Evolutionary conservation across 2,888 invertebrate genomes (phyloP).

Genomic region (Erynnis tages): DNA sequence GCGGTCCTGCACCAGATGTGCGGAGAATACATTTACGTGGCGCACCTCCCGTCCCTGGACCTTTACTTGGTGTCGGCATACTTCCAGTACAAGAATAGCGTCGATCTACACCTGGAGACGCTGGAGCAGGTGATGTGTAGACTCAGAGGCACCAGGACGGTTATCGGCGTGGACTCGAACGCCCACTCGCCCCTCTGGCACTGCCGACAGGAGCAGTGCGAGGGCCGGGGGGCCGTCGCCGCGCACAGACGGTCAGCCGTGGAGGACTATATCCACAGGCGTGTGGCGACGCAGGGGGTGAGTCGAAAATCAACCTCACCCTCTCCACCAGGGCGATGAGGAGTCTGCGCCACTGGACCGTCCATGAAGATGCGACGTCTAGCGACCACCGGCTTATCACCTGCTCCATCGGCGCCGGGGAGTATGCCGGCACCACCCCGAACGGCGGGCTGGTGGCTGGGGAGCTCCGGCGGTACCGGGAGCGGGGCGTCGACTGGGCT

Average conservation of each 20-base stretch:
- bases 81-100: slow-evolving; percentile 33
- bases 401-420: too few relatives aligned
- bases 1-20: slow-evolving; percentile 31
- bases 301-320: not conserved
- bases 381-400: too few relatives aligned
- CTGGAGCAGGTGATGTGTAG: slow-evolving; percentile 26
- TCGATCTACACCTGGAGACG: slow-evolving; percentile 29
- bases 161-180: slow-evolving; percentile 36
- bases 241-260: not conserved
- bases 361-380: slow-evolving; percentile 8
- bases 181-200: slow-evolving; percentile 40
- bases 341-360: slow-evolving; percentile 2
- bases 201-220: slow-evolving; percentile 17
- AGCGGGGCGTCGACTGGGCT: slow-evolving; percentile 4
- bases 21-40: slow-evolving; percentile 29
- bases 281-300: slow-evolving; percentile 14
- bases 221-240: not conserved
- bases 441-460: not conserved
- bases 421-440: not conserved
- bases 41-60: too few relatives aligned
- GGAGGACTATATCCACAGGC: not conserved
- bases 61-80: slow-evolving; percentile 33
- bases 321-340: not conserved
- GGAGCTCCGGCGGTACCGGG: not conserved
- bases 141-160: slow-evolving; percentile 3